phyloP scores from a whole-genome alignment of 2,888 invertebrate species.

The Atherix ibis region DNA sequence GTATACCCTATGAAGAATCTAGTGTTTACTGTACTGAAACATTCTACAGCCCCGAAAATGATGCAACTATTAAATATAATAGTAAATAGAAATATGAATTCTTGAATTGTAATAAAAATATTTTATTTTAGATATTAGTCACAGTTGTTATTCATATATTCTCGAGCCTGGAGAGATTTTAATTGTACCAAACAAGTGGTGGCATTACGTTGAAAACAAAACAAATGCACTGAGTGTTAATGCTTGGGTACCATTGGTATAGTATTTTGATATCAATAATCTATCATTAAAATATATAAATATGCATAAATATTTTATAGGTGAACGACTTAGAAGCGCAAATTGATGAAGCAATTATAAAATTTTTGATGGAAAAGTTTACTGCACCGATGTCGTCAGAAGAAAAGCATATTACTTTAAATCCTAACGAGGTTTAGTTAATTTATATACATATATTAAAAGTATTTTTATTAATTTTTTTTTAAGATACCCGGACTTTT shows the following conservation, averaged over 20 bases:
- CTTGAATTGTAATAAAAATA: slow-evolving; percentile 9
- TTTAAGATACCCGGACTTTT: too few species aligned
- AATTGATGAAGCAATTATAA: slow-evolving; percentile 46
- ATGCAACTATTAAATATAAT: neutral
- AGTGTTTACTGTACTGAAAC: slow-evolving; percentile 79
- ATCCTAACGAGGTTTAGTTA: slow-evolving; percentile 46
- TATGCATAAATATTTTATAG: too few species aligned
- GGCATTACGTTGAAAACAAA: slow-evolving; percentile 90
- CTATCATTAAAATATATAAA: too few species aligned
- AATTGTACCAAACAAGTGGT: slow-evolving; percentile 84
- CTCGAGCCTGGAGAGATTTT: slow-evolving; percentile 75
- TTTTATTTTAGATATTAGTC: slow-evolving; percentile 19
- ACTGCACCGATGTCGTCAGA: slow-evolving; percentile 38
- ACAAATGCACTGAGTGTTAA: slow-evolving; percentile 52
- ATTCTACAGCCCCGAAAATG: slow-evolving; percentile 48
- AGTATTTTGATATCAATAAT: slow-evolving; percentile 12
- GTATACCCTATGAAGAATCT: slow-evolving; percentile 93
- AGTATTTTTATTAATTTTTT: too few species aligned
- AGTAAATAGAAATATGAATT: slow-evolving; percentile 1
- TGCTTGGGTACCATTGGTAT: slow-evolving; percentile 58
- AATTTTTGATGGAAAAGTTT: slow-evolving; percentile 46
- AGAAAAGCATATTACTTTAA: slow-evolving; percentile 38
- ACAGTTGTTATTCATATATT: slow-evolving; percentile 40
- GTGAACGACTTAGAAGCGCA: slow-evolving; percentile 22
- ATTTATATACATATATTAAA: too few species aligned